A percentile compares a stretch with the other conserved stretches of the same genome.
Conservation (phyloP, 2,113 vertebrate genomes). For the Meles meles region DNA sequence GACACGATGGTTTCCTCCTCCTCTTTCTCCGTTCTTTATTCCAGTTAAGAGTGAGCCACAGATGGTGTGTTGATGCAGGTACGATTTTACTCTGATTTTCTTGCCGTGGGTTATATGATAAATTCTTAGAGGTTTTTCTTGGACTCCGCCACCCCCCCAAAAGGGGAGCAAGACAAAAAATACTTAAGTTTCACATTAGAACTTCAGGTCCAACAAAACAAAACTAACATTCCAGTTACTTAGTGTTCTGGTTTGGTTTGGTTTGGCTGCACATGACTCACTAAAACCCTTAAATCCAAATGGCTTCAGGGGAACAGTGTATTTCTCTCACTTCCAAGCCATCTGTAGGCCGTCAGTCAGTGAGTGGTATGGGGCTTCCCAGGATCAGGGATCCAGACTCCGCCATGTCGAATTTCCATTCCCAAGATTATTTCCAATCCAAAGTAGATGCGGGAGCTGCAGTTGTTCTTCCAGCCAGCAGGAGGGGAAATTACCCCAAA, state of each 20-base stretch:
- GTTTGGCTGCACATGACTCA: not conserved
- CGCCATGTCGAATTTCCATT: not conserved
- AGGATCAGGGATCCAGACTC: not conserved
- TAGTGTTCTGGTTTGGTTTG: not conserved
- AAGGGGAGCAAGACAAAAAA: not conserved
- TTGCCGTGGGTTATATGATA: not conserved
- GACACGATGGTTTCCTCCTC: constrained; percentile 33
- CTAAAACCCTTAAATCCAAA: not conserved
- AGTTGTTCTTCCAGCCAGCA: not conserved
- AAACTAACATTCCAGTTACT: not conserved
- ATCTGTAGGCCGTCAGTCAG: not conserved
- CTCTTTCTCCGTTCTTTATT: not conserved
- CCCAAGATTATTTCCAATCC: not conserved
- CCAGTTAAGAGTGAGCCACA: not conserved
- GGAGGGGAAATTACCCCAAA: not conserved
- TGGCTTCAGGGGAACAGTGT: not conserved
- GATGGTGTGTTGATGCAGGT: not conserved
- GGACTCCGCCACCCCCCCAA: not conserved
- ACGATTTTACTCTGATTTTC: not conserved
- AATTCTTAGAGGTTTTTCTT: not conserved
- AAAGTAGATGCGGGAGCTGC: not conserved
- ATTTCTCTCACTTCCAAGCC: not conserved
- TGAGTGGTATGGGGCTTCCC: not conserved
- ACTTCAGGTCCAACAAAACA: not conserved
- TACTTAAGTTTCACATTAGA: not conserved